These are phyloP conservation scores for Limnephilus lunatus DNA, from an alignment of 2,888 invertebrate species.

Conservation along the genomic window DNA sequence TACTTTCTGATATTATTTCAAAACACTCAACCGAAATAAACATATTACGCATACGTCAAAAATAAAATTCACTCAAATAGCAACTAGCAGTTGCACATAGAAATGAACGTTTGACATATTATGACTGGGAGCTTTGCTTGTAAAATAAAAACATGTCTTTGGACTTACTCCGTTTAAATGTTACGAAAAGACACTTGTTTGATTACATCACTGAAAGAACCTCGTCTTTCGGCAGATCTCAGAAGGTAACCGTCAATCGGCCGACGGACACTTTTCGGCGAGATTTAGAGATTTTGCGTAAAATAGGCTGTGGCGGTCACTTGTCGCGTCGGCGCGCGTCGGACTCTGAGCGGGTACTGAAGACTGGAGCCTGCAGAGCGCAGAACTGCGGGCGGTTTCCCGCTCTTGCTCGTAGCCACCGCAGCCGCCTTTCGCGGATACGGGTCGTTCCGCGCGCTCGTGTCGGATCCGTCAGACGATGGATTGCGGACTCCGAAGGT, in stretches of 20 bases:
- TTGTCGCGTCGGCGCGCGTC: conserved; percentile 14
- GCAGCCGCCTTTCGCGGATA: conserved; percentile 70
- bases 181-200: conserved; percentile 57
- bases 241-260: conserved; percentile 45
- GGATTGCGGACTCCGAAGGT: conserved; percentile 66
- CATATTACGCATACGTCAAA: conserved; percentile 10
- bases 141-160: conserved; percentile 57
- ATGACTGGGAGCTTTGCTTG: conserved; percentile 47
- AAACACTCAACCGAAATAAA: not conserved
- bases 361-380: conserved; percentile 71
- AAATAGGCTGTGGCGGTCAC: not conserved
- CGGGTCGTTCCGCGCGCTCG: conserved; percentile 67
- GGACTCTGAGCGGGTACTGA: conserved; percentile 37
- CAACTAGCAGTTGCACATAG: not conserved
- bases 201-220: conserved; percentile 59
- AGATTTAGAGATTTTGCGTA: not conserved
- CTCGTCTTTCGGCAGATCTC: conserved; percentile 50
- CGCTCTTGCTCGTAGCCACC: conserved; percentile 70
- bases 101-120: conserved; percentile 51
- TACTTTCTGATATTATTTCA: not conserved
- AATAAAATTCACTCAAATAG: conserved; percentile 12
- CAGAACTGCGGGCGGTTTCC: conserved; percentile 68
- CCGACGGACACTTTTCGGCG: conserved; percentile 36
- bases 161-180: conserved; percentile 59
- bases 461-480: conserved; percentile 66